These are phyloP conservation scores for Paedocypris sp. DNA, from an alignment of 2,113 vertebrate species.

Conservation along the genomic window DNA sequence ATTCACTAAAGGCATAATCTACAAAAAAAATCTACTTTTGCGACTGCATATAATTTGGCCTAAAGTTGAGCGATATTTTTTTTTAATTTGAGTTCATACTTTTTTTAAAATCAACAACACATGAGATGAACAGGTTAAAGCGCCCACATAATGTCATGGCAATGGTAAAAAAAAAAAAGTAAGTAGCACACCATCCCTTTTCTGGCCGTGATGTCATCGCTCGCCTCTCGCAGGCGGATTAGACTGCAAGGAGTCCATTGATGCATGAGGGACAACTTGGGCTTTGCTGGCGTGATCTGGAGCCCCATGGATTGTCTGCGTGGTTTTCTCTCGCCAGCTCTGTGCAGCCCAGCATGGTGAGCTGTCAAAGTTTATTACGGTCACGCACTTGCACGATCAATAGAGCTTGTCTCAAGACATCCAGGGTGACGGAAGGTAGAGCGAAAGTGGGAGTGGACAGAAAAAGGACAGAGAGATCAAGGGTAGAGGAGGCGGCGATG, in stretches of 20 bases:
- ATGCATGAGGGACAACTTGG: conserved; percentile 35
- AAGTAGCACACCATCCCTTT: too few relatives aligned
- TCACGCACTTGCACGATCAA: conserved; percentile 59
- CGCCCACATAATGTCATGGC: too few relatives aligned
- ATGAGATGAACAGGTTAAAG: too few relatives aligned
- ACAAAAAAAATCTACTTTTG: too few relatives aligned
- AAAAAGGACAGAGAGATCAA: background rate
- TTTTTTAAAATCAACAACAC: too few relatives aligned
- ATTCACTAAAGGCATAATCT: too few relatives aligned
- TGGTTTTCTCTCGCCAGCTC: conserved; percentile 41
- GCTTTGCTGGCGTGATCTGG: conserved; percentile 44
- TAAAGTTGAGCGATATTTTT: too few relatives aligned
- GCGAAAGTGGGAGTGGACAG: background rate
- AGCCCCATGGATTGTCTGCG: conserved; percentile 34
- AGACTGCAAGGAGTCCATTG: conserved; percentile 24
- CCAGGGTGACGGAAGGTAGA: conserved; percentile 3
- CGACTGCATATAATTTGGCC: too few relatives aligned
- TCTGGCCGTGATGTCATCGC: conserved; percentile 6
- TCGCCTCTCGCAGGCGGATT: background rate
- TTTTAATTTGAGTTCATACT: too few relatives aligned
- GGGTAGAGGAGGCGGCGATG: background rate
- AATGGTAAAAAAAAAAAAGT: too few relatives aligned
- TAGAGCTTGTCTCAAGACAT: conserved; percentile 52
- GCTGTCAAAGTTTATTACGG: conserved; percentile 60
- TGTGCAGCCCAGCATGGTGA: conserved; percentile 39